Percentiles rank a stretch among this genome's conserved stretches.
phyloP scores from a whole-genome alignment of 2,797 vertebrate species.

The Lophotriccus pileatus region DNA sequence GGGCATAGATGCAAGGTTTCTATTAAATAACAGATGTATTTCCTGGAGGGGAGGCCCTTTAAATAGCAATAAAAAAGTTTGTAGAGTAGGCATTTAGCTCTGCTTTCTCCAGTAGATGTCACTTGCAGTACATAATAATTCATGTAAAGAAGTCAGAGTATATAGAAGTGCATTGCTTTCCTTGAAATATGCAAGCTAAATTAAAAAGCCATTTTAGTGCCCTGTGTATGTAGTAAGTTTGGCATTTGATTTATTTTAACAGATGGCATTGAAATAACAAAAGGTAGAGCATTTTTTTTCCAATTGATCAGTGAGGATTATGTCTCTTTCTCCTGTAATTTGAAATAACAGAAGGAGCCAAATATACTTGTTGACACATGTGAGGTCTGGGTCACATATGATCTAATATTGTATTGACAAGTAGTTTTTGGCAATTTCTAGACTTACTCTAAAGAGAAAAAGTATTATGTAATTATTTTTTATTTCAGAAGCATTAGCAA shows the following conservation, averaged over 20 bases:
- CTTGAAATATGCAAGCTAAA: slow-evolving; percentile 45
- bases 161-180: slow-evolving; percentile 46
- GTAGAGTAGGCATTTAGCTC: slow-evolving; percentile 72
- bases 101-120: slow-evolving; percentile 84
- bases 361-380: slow-evolving; percentile 42
- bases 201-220: slow-evolving; percentile 49
- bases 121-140: slow-evolving; percentile 81
- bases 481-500: slow-evolving; percentile 53
- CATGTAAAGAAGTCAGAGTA: slow-evolving; percentile 73
- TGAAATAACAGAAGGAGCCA: slow-evolving; percentile 65
- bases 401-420: slow-evolving; percentile 66
- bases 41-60: slow-evolving; percentile 21
- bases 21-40: slow-evolving; percentile 15
- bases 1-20: neutral
- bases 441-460: slow-evolving; percentile 56
- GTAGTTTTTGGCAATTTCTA: slow-evolving; percentile 65
- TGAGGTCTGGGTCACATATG: slow-evolving; percentile 56
- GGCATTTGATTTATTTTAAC: slow-evolving; percentile 72
- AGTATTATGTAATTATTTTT: slow-evolving; percentile 53
- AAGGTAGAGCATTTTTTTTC: slow-evolving; percentile 69
- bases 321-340: slow-evolving; percentile 51
- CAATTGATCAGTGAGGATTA: slow-evolving; percentile 63
- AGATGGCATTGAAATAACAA: slow-evolving; percentile 73
- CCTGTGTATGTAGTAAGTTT: slow-evolving; percentile 49
- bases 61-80: slow-evolving; percentile 57